phyloP scores from a whole-genome alignment of 2,888 invertebrate species.

The Holacanthella duospinosa region DNA sequence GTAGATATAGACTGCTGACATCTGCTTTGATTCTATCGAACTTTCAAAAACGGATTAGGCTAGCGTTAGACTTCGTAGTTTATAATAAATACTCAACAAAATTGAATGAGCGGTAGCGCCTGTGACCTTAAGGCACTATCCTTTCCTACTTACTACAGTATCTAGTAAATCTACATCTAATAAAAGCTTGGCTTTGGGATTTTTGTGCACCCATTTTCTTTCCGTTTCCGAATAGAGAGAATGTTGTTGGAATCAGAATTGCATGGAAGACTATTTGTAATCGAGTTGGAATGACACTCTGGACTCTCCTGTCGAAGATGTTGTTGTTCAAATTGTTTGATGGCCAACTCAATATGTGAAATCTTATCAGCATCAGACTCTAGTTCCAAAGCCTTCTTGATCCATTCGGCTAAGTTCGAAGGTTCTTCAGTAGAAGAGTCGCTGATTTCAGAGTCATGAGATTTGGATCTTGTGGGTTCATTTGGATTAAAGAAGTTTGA shows the following conservation, averaged over 20 bases:
- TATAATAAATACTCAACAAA: neutral
- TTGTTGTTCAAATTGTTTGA: constrained; percentile 33
- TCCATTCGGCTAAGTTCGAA: constrained; percentile 32
- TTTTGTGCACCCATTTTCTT: constrained; percentile 34
- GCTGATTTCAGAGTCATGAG: constrained; percentile 6
- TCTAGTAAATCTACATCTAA: constrained; percentile 10
- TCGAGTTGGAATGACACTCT: neutral
- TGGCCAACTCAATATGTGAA: constrained; percentile 36
- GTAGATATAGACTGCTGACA: too few relatives aligned
- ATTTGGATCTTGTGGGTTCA: neutral
- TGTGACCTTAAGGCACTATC: neutral
- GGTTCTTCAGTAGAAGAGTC: constrained; percentile 12
- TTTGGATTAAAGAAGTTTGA: constrained; percentile 24
- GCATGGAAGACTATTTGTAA: neutral
- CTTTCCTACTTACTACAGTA: neutral
- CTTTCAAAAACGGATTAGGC: too few relatives aligned
- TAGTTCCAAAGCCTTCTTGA: constrained; percentile 33
- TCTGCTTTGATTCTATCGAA: too few relatives aligned
- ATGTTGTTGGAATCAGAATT: neutral
- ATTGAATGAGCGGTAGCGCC: neutral
- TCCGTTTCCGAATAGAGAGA: constrained; percentile 26
- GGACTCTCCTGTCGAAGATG: constrained; percentile 19
- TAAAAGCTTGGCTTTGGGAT: constrained; percentile 37
- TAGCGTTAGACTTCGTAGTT: neutral
- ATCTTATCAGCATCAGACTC: constrained; percentile 36